Conservation (phyloP, 2,888 invertebrate genomes). For the Dryobota labecula region DNA sequence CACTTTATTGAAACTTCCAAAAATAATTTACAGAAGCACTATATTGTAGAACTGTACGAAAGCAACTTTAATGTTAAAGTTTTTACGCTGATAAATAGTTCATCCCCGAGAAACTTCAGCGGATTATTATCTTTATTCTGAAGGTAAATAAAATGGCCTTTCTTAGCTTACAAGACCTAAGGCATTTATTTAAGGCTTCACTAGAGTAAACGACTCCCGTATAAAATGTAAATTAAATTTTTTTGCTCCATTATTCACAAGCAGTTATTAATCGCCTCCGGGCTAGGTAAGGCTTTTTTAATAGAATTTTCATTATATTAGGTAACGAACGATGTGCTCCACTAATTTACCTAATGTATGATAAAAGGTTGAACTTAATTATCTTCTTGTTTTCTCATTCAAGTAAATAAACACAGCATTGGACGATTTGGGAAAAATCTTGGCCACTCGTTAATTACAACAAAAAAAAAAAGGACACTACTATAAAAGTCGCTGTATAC, state of each 20-base stretch:
- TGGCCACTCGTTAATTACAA: neutral
- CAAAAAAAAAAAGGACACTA: constrained; percentile 22
- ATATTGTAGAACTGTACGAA: constrained; percentile 11
- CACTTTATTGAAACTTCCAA: constrained; percentile 20
- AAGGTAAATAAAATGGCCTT: constrained; percentile 28
- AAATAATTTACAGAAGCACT: constrained; percentile 7
- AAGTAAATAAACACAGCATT: neutral
- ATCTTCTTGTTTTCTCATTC: neutral
- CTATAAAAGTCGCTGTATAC: constrained; percentile 1
- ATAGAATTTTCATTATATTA: constrained; percentile 3
- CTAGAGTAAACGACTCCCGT: neutral
- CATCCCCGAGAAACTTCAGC: neutral
- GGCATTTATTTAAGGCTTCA: constrained; percentile 30
- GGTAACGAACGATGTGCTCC: neutral
- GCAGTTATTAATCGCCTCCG: constrained; percentile 18
- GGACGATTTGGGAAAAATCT: neutral
- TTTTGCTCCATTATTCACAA: constrained; percentile 12
- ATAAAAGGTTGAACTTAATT: constrained; percentile 18
- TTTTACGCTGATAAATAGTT: constrained; percentile 13
- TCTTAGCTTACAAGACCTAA: constrained; percentile 26
- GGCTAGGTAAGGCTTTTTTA: neutral
- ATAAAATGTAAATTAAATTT: constrained; percentile 10
- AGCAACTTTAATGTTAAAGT: constrained; percentile 9
- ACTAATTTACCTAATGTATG: neutral
- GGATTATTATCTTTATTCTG: constrained; percentile 25